Evolutionary conservation across 2,888 invertebrate species (phyloP), one percentile per base, ranked within the genome.

Genomic region (Eupelmus urozonus): DNA sequence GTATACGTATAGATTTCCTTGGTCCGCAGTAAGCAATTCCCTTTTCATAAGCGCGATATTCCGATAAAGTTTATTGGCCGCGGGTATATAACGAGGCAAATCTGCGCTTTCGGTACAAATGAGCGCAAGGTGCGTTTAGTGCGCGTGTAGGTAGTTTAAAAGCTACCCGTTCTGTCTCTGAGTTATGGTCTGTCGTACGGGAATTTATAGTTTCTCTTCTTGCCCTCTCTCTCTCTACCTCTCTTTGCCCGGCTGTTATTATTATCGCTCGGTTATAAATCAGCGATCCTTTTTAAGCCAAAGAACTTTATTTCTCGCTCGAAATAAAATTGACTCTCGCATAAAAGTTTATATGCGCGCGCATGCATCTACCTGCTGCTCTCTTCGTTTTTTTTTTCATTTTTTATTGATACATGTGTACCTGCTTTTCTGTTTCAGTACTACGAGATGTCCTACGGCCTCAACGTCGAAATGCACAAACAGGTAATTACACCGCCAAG

Each of bases 381-480:
- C 3, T 34, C 34, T 34, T 34, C 3, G 3, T 5, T 34, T 34
- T 34, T 34, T 5, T 34, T 5, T 5, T 34, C 34, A 5, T 34
- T 9, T 34, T 34, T 34, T 34, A 34, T 34, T 5, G 9, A 34
- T 5, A 45, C 2, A 45, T 45, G 34, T 5, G 9, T 5, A 34
- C 9, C 9, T 49, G 7, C 18, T 78, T 85, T 82, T 89, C 85
- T 91, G 87, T 94, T 94, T 78, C 94, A 96, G 96, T 97, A 97
- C 91, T 97, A 97, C 92, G 98, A 98, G 92, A 97, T 97, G 97
- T 96, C 97, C 65, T 97, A 97, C 91, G 97, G 97, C 84, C 93
- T 97, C 86, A 97, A 97, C 91, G 96, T 96, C 86, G 98, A 98
- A 92, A 96, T 97, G 96, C 97, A 97, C 92, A 97, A 97, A 92